A percentile compares a stretch with the other conserved stretches of the same genome.
Conservation (phyloP, 2,888 invertebrate genomes). For the Cotesia congregata region DNA sequence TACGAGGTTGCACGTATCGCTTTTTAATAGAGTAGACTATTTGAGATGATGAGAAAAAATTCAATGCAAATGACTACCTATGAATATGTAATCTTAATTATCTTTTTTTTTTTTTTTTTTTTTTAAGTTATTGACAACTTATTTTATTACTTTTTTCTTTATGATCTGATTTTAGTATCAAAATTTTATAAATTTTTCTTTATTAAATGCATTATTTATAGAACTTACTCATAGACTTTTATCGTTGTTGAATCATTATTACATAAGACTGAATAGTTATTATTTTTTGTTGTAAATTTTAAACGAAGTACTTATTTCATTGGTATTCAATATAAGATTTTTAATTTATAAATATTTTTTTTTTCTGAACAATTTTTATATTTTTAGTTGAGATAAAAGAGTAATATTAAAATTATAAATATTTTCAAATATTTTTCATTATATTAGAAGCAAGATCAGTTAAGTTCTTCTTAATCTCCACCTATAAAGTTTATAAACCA, state of each 20-base stretch:
- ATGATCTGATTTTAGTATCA: not conserved
- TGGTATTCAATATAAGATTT: too few species aligned
- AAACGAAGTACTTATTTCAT: too few species aligned
- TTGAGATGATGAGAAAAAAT: conserved; percentile 33
- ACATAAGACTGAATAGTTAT: too few species aligned
- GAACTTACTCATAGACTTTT: too few species aligned
- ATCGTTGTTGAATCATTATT: too few species aligned
- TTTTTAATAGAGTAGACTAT: conserved; percentile 7
- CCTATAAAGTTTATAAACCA: not conserved
- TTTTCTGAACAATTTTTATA: too few species aligned
- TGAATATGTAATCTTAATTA: conserved; percentile 65
- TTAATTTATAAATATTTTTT: too few species aligned
- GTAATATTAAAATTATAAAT: not conserved
- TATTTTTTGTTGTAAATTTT: too few species aligned
- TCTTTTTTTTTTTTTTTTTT: not conserved
- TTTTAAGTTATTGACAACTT: not conserved
- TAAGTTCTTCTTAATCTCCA: not conserved
- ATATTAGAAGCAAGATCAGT: not conserved
- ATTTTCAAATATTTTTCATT: not conserved
- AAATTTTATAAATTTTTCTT: too few species aligned
- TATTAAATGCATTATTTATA: too few species aligned
- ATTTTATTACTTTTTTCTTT: not conserved
- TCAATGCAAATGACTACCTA: conserved; percentile 48
- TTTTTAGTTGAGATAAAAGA: too few species aligned
- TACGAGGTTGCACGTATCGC: conserved; percentile 27